Base-by-base conservation (phyloP, 92 coral and sea anemone genomes). In the Epizoanthus illoricatus region DNA sequence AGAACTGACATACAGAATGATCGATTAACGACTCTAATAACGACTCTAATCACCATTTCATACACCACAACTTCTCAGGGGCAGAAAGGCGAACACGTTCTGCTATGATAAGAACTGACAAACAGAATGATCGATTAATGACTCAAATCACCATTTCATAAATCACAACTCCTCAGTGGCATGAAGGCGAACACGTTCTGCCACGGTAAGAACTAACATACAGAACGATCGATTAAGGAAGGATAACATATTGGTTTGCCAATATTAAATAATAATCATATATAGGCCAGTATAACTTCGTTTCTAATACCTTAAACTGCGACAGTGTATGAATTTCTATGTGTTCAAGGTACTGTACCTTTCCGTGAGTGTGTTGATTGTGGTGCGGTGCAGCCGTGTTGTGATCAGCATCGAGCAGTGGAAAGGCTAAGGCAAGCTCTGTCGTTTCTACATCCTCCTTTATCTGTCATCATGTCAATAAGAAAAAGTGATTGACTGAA, bases 131-230 rank as follows among this genome's bases (percentile, higher is more conserved):
- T 45, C 19, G 19, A 56, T 42, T 54, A 43, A 58, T 36, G 19
- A 73, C 16, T 18, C 20, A 19, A 36, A 18, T 81, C 11, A 23
- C 19, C 11, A 10, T 20, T 23, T 7, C 19, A 5, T 36, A 40
- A 45, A 60, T 65, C 36, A 69, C 92, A 94, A 65, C 98, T 94
- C 76, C 98, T 67, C 36, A 94, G 84, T 2, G 98, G 98, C 63
- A 94, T 92, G 70, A 89, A 94, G 0, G 98, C 98, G 80, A 94
- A 94, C 74, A 94, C 98, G 64, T 89, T 84, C 75, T 94, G 98
- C 40, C 83, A 92, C 18, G 90, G 90, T 59, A 92, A 82, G 17
- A 87, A 76, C 95, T 88, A 65, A 49, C 74, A 79, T 17, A 11
- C 33, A 5, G 55, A 79, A 23, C 13, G 56, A 36, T 41, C 15